Percentiles rank a stretch among this genome's conserved stretches.
Evolutionary conservation across 2,888 invertebrate genomes (phyloP).

Genomic region (Ormia ochracea): DNA sequence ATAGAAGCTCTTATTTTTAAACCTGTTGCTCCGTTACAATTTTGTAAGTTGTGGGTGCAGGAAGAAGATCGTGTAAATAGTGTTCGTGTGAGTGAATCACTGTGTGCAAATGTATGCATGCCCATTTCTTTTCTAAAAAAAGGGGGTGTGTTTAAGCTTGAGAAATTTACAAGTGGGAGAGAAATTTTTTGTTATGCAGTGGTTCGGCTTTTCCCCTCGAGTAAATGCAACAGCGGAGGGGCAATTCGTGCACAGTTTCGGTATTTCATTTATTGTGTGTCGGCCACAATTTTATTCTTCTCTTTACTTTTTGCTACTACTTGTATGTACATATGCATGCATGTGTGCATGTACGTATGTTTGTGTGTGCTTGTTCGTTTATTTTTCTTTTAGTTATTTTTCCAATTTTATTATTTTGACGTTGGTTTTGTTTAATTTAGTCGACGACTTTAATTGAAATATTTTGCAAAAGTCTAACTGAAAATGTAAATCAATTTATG

Average conservation of each 20-base stretch:
- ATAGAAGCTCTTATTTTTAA: conserved; percentile 3
- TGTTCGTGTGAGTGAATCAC: not conserved
- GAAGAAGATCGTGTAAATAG: not conserved
- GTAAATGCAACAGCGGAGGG: conserved; percentile 17
- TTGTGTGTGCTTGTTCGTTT: not conserved
- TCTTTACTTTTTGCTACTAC: not conserved
- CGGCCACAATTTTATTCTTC: conserved; percentile 52
- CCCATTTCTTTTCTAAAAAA: too few species aligned
- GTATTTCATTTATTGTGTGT: conserved; percentile 19
- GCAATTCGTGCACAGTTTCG: not conserved
- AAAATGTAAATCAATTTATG: conserved; percentile 47
- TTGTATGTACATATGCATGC: not conserved
- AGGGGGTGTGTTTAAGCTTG: conserved; percentile 55
- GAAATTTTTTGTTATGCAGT: not conserved
- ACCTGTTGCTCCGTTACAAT: not conserved
- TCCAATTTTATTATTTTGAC: conserved; percentile 42
- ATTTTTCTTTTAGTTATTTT: not conserved
- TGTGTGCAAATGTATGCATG: not conserved
- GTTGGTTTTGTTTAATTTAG: conserved; percentile 55
- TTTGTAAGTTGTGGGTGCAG: not conserved
- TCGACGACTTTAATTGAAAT: conserved; percentile 59
- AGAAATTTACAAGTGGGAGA: conserved; percentile 17
- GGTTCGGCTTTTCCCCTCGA: not conserved
- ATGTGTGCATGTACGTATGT: not conserved
- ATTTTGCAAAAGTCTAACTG: conserved; percentile 58